Percentiles rank a stretch among this genome's conserved stretches.
Evolutionary conservation across 2,888 invertebrate species (phyloP).

Genomic region (Odontomyia ornata): DNA sequence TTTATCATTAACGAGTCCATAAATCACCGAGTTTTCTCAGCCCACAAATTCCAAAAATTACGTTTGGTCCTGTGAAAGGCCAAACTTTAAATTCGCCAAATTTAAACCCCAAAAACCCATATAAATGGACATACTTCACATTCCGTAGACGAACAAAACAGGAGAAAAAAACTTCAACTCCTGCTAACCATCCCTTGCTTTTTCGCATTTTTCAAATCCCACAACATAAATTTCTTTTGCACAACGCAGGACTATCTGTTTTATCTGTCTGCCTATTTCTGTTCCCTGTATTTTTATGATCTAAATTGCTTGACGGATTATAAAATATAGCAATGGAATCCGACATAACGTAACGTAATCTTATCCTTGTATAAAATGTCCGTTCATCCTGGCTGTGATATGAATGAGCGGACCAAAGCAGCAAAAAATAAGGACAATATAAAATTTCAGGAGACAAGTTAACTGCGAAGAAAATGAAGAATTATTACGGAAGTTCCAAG

Average conservation of each 20-base stretch:
- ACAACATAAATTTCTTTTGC: not conserved
- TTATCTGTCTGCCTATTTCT: slow-evolving; percentile 6
- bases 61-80: no score
- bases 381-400: not conserved
- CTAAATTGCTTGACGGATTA: slow-evolving; percentile 39
- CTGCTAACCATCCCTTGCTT: not conserved
- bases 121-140: no score
- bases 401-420: slow-evolving; percentile 32
- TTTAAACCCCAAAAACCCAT: no score
- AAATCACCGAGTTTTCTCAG: not conserved
- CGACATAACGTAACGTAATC: slow-evolving; percentile 22
- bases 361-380: slow-evolving; percentile 1
- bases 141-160: no score
- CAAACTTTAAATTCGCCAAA: no score
- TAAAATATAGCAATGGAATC: slow-evolving; percentile 36
- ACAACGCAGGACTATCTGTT: not conserved
- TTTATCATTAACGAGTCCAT: not conserved
- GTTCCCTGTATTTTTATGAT: slow-evolving; percentile 1
- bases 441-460: slow-evolving; percentile 29
- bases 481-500: slow-evolving; percentile 32
- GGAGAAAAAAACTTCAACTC: not conserved
- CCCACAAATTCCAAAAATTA: no score
- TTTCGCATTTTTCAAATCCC: slow-evolving; percentile 18
- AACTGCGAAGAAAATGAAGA: slow-evolving; percentile 31
- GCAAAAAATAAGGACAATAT: slow-evolving; percentile 8